Conservation (phyloP, 2,888 invertebrate genomes). For the Frankliniella fusca region DNA sequence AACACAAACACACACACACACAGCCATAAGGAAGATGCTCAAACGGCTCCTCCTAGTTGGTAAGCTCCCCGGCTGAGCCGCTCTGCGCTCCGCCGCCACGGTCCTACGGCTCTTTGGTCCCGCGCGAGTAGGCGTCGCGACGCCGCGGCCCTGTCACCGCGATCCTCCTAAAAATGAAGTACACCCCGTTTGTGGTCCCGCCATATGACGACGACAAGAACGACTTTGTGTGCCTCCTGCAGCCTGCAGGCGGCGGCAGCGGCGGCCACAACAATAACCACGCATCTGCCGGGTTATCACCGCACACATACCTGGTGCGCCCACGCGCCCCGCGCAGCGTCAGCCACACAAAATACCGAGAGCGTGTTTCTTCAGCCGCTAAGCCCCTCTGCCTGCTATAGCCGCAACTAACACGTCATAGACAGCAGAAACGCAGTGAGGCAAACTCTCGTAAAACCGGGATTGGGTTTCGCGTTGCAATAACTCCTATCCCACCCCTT, state of each 20-base stretch:
- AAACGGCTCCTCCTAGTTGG: neutral
- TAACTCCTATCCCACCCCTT: too few species aligned
- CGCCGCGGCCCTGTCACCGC: neutral
- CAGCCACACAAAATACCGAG: too few species aligned
- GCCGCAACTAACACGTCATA: too few species aligned
- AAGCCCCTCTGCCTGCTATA: neutral
- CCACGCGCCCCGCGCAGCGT: neutral
- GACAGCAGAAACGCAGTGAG: too few species aligned
- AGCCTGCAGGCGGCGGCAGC: neutral
- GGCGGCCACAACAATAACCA: neutral
- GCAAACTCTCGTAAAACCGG: too few species aligned
- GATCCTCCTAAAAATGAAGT: conserved; percentile 11
- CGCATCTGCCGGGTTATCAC: too few species aligned
- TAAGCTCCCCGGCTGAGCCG: neutral
- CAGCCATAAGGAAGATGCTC: neutral
- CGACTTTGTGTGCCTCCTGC: neutral
- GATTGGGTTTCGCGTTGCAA: too few species aligned
- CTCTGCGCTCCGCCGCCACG: neutral
- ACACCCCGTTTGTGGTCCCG: neutral
- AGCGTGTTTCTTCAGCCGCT: too few species aligned
- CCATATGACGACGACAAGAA: neutral
- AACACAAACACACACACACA: too few species aligned
- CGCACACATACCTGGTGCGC: too few species aligned
- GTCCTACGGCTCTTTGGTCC: neutral
- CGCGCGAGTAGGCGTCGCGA: neutral